A percentile compares a stretch with the other conserved stretches of the same genome.
Conservation (phyloP, 1,140 invertebrate genomes). For the Drosophila funebris region DNA sequence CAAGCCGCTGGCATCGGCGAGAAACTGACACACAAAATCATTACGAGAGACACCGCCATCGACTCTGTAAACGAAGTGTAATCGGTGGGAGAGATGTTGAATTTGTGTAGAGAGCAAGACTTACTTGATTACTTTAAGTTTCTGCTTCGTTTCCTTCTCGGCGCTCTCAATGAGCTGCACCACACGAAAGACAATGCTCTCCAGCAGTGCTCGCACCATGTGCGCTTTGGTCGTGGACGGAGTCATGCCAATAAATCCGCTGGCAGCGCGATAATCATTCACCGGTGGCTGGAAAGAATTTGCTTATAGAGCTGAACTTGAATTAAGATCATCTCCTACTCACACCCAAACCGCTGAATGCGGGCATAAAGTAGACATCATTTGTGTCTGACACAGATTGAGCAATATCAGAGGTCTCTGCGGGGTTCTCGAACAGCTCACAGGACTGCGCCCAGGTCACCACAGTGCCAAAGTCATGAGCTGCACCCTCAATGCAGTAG, state of each 20-base stretch:
- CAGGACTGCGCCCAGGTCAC: conserved; percentile 93
- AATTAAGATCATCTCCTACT: conserved; percentile 40
- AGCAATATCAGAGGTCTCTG: conserved; percentile 89
- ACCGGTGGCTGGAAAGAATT: conserved; percentile 89
- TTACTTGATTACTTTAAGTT: conserved; percentile 87
- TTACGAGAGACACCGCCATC: conserved; percentile 97
- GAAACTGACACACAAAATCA: conserved; percentile 94
- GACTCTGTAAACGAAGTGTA: conserved; percentile 85
- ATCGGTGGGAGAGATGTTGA: neutral
- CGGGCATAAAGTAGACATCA: conserved; percentile 95
- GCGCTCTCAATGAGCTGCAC: conserved; percentile 90
- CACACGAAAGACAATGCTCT: conserved; percentile 94
- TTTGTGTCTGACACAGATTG: conserved; percentile 89
- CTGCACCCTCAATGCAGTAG: conserved; percentile 93
- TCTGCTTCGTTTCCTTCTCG: conserved; percentile 87
- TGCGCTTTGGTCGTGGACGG: conserved; percentile 91
- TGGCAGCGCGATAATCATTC: conserved; percentile 92
- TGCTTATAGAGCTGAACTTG: neutral
- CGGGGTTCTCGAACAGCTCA: conserved; percentile 88
- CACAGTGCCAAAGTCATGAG: conserved; percentile 94
- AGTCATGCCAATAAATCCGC: conserved; percentile 94
- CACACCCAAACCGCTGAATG: conserved; percentile 95
- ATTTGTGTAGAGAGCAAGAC: neutral
- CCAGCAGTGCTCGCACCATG: conserved; percentile 92
- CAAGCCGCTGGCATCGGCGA: conserved; percentile 91